Evolutionary conservation across 2,797 vertebrate species (phyloP).

Genomic region (Rachycentron canadum): DNA sequence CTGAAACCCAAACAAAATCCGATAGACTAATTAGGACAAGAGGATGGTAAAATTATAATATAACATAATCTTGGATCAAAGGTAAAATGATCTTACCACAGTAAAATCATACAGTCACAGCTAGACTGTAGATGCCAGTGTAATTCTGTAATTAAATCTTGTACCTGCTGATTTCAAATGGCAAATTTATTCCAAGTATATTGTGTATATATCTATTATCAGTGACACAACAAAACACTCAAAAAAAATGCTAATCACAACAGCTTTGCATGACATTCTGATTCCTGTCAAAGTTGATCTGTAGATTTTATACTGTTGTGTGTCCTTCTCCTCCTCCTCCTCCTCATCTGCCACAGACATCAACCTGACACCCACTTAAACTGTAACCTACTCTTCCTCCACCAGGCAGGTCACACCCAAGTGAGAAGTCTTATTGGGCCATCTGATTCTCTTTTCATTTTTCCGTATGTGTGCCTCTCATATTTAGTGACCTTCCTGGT

Average conservation of each 20-base stretch:
- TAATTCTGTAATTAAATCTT: background rate
- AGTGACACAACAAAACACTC: background rate
- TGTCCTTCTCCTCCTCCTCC: slow-evolving; percentile 7
- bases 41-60: background rate
- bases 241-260: background rate
- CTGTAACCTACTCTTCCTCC: slow-evolving; percentile 61
- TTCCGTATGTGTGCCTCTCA: slow-evolving; percentile 75
- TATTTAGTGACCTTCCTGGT: slow-evolving; percentile 75
- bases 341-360: slow-evolving; percentile 44
- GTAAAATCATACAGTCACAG: background rate
- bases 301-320: slow-evolving; percentile 13
- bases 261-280: slow-evolving; percentile 24
- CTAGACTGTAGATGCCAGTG: background rate
- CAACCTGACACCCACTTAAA: slow-evolving; percentile 72
- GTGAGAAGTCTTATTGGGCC: slow-evolving; percentile 63
- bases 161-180: background rate
- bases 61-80: background rate
- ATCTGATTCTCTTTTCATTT: slow-evolving; percentile 71
- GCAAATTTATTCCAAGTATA: background rate
- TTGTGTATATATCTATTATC: too few species aligned
- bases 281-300: slow-evolving; percentile 31
- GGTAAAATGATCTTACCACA: background rate
- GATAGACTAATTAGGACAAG: background rate
- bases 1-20: background rate
- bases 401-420: slow-evolving; percentile 59